Base-by-base conservation (phyloP, 2,797 vertebrate species). In the Acridotheres tristis region DNA sequence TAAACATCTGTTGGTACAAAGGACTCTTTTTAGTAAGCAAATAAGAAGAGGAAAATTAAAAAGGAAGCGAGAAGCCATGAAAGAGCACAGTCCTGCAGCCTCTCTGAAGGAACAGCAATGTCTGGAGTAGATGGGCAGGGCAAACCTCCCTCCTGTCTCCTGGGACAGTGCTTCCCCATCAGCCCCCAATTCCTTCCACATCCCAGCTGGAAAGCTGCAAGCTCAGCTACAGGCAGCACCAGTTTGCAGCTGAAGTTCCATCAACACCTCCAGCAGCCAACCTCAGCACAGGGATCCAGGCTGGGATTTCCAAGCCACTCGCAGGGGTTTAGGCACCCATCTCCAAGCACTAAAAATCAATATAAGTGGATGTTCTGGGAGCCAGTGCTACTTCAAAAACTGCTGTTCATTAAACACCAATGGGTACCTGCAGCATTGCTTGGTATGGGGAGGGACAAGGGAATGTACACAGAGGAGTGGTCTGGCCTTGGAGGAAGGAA, bases 391-490 rank as follows among this genome's bases (percentile, higher is more conserved):
- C 27, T 53, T 68, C 4, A 7, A 59, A 73, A 73, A n/a, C 11
- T 20, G 7, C 30, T 22, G 26, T 32, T 89, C n/a, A 25, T n/a
- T 77, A 58, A 74, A 94, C 43, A 11, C 16, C 30, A 61, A n/a
- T 0, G 0, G 78, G 38, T 66, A 69, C 14, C 79, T 61, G 69
- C 78, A 84, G 10, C 8, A 4, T 27, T 69, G 59, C 55, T 32
- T 45, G 63, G 26, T 29, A 16, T 1, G 2, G 73, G 55, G 55
- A 61, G 47, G 74, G 78, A 59, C 1, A 4, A 48, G 48, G 67
- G 40, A 45, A 59, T 1, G 2, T 2, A n/a, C 53, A 21, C 0
- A 0, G 19, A 77, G 55, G 29, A 86, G 55, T 2, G 25, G 58
- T 47, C 55, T 55, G 21, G 85, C 75, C 54, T 34, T 5, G 20